Evolutionary conservation across 2,113 vertebrate genomes (phyloP), one percentile per base, ranked within the genome.

Genomic region (Hippocampus barbouri): DNA sequence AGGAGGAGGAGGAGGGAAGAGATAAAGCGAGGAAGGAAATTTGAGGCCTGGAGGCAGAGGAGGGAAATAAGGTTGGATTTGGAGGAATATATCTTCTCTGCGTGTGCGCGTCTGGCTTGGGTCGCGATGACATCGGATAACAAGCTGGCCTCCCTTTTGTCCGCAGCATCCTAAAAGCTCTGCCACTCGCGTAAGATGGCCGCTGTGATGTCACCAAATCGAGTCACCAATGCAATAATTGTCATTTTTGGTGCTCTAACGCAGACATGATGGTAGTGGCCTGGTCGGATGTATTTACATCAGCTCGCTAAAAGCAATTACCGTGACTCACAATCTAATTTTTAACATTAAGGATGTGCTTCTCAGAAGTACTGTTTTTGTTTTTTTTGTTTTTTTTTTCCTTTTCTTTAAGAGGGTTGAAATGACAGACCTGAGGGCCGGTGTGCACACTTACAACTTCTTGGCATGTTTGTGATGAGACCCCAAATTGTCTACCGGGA

Each of bases 51-150:
- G 75, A 77, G 81, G 88, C 83, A 75, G 23, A 82, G 83, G 69
- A 82, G 77, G 53, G 74, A 86, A 87, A 87, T 89, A 69, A 86
- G 83, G 81, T 82, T 85, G 84, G 74, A 81, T 86, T 83, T 82
- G 60, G 76, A 85, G 78, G 79, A 87, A 86, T 78, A 72, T 69
- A 86, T 84, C 40, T 66, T 25, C 62, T 84, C 85, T 75, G 56
- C 77, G 49, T 85, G 85, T 78, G 56, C 75, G 59, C 66, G 62
- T 74, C 84, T 86, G 83, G 87, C 62, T 84, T 79, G 45, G 68
- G 78, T 88, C 84, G 83, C 15, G 56, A 80, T 71, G 71, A 73
- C 64, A 82, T 84, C 75, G 79, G 80, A 87, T 85, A 83, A 86
- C 65, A 69, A 68, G 65, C 78, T 71, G 78, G 82, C 73, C 75